Percentiles rank a stretch among this genome's conserved stretches.
These are phyloP conservation scores for Polyommatus icarus DNA, from an alignment of 2,888 invertebrate genomes.

Conservation along the genomic window DNA sequence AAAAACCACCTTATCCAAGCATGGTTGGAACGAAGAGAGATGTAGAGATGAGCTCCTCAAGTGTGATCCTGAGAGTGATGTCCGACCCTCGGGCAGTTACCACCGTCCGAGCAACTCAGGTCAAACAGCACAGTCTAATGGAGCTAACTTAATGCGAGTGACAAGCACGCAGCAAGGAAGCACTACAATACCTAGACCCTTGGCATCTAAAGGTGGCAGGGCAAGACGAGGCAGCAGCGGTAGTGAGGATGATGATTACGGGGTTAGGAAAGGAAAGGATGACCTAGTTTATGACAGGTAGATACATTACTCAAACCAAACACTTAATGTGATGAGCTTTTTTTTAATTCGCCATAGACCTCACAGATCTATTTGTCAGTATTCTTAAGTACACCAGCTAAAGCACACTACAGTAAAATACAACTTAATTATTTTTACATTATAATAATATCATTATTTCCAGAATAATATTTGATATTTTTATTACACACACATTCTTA, in stretches of 20 bases:
- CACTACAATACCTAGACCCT: conserved; percentile 46
- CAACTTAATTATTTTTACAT: too few relatives aligned
- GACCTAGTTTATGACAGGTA: conserved; percentile 85
- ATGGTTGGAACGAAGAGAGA: conserved; percentile 79
- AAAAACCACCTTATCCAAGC: conserved; percentile 77
- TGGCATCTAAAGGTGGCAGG: conserved; percentile 64
- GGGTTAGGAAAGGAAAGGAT: conserved; percentile 81
- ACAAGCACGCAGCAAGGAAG: conserved; percentile 48
- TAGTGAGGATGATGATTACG: conserved; percentile 82
- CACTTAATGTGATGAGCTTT: too few relatives aligned
- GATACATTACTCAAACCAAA: conserved; percentile 37
- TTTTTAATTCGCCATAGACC: too few relatives aligned
- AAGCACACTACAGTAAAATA: too few relatives aligned
- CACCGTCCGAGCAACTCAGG: conserved; percentile 57
- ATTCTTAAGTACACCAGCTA: too few relatives aligned
- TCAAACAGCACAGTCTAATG: conserved; percentile 46
- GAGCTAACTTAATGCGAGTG: conserved; percentile 50
- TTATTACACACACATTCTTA: neutral
- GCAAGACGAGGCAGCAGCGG: conserved; percentile 74
- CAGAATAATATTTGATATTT: neutral
- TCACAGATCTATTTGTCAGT: too few relatives aligned
- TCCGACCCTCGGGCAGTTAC: conserved; percentile 49
- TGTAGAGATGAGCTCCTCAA: conserved; percentile 77
- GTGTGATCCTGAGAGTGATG: conserved; percentile 71
- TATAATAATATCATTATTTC: too few relatives aligned